phyloP scores from a whole-genome alignment of 1,140 invertebrate species.

The Alviniconcha marisindica region DNA sequence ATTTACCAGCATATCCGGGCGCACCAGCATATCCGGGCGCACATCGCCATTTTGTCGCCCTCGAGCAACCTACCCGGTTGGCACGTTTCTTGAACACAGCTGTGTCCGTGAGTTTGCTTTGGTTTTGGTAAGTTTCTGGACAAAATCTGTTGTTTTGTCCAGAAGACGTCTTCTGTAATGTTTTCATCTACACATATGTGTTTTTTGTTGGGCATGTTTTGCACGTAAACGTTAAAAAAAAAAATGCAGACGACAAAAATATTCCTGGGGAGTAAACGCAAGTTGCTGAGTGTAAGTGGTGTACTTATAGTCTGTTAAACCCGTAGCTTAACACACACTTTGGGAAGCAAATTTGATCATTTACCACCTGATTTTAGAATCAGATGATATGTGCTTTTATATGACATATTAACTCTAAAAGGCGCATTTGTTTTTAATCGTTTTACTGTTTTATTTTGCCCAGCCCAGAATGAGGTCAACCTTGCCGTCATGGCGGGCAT shows the following conservation, averaged over 20 bases:
- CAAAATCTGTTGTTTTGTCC: background rate
- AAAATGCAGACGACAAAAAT: background rate
- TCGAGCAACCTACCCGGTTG: constrained; percentile 11
- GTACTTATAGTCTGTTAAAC: no score
- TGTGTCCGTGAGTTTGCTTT: background rate
- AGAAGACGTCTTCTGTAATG: background rate
- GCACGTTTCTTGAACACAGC: constrained; percentile 17
- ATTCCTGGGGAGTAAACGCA: background rate
- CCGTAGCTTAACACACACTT: no score
- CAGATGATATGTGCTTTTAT: background rate
- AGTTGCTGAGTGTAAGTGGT: background rate
- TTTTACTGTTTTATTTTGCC: background rate
- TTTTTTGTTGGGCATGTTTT: background rate
- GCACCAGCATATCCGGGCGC: no score
- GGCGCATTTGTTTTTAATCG: background rate
- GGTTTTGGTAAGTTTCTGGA: background rate
- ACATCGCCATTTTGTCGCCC: background rate
- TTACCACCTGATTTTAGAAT: no score
- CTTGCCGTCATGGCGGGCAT: constrained; percentile 30
- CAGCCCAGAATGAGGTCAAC: background rate
- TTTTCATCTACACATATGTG: background rate
- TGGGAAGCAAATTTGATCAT: no score
- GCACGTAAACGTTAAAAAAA: background rate
- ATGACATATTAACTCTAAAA: background rate
- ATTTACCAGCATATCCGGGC: no score